These are phyloP conservation scores for Epistrophella euchroma DNA, from an alignment of 2,888 invertebrate species.

Conservation along the genomic window DNA sequence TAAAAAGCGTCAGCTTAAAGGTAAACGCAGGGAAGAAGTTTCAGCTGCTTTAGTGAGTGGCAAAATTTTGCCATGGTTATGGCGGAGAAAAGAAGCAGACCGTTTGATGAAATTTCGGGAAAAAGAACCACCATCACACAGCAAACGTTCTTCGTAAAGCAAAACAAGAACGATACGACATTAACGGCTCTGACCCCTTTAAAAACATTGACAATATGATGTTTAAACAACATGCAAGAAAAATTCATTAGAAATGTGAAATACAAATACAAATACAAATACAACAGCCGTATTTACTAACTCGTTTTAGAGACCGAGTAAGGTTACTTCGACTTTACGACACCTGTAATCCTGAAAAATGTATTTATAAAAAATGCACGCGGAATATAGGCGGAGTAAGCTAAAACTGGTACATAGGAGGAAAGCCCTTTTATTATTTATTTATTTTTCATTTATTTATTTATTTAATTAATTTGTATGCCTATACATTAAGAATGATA, in stretches of 20 bases:
- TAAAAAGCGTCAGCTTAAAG: constrained; percentile 1
- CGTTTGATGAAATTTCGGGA: background rate
- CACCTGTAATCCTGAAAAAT: too few species aligned
- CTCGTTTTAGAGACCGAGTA: too few species aligned
- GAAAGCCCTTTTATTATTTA: too few species aligned
- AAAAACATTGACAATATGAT: background rate
- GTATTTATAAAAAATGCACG: too few species aligned
- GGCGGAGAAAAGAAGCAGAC: background rate
- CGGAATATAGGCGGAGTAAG: too few species aligned
- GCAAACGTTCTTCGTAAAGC: background rate
- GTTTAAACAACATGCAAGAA: background rate
- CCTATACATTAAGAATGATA: too few species aligned
- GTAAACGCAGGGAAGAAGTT: background rate
- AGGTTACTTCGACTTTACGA: too few species aligned
- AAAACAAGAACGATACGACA: background rate
- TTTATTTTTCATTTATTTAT: too few species aligned
- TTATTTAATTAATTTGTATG: too few species aligned
- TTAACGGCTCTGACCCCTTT: background rate
- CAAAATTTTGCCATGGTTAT: background rate
- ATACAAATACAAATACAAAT: too few species aligned
- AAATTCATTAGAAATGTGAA: background rate
- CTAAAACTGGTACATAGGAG: too few species aligned
- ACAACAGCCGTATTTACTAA: too few species aligned
- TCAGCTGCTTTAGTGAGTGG: background rate
- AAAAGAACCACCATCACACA: background rate